A percentile compares a stretch with the other conserved stretches of the same genome.
Conservation (phyloP, 2,797 vertebrate species). For the Argya squamiceps region DNA sequence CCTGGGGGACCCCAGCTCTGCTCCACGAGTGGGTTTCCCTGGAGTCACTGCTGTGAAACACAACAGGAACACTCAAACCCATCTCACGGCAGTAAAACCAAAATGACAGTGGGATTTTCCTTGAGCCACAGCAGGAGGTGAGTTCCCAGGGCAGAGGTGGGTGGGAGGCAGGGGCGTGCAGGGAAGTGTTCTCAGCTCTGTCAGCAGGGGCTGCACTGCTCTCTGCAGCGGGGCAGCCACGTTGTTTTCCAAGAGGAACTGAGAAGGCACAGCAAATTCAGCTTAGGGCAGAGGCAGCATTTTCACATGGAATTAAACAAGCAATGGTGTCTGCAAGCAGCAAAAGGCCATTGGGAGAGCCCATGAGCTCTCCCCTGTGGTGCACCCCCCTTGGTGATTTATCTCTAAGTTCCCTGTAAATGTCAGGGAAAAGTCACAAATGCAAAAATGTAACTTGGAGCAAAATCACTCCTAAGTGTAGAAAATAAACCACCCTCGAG, state of each 20-base stretch:
- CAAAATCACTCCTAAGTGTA: rapidly evolving
- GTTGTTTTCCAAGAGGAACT: neutral
- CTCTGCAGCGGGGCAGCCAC: rapidly evolving
- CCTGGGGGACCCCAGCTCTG: neutral
- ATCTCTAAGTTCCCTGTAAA: neutral
- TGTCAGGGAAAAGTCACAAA: neutral
- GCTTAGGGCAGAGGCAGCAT: neutral
- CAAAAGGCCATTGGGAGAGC: neutral
- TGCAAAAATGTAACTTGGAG: neutral
- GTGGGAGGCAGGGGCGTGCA: rapidly evolving
- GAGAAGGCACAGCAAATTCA: neutral
- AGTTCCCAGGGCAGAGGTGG: neutral
- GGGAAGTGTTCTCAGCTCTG: neutral
- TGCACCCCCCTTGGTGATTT: neutral
- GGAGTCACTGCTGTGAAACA: neutral
- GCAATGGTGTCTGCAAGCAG: neutral
- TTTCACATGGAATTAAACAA: neutral
- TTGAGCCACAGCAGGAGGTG: neutral
- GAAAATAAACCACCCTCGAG: neutral
- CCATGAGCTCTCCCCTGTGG: neutral
- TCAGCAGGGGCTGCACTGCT: neutral
- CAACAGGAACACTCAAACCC: rapidly evolving
- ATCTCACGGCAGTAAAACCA: neutral
- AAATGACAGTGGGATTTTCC: neutral
- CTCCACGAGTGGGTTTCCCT: rapidly evolving